These are phyloP conservation scores for Argyrosomus regius DNA, from an alignment of 2,797 vertebrate species.

Conservation along the genomic window DNA sequence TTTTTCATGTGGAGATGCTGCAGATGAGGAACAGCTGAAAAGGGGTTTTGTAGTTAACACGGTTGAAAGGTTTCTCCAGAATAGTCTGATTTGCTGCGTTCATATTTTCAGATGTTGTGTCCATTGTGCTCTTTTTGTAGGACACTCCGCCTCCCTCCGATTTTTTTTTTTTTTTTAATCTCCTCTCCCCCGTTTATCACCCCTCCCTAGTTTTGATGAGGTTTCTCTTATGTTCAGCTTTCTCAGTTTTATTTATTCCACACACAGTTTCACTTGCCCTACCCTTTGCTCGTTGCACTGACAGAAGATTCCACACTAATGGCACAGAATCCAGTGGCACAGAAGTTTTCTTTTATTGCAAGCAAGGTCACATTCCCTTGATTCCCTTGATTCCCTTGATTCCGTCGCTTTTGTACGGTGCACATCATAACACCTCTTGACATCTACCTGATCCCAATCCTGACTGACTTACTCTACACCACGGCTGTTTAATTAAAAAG, in stretches of 20 bases:
- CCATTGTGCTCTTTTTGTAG: constrained; percentile 32
- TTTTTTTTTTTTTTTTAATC: constrained; percentile 13
- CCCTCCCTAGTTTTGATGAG: constrained; percentile 33
- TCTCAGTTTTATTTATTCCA: not conserved
- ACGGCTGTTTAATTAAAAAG: too few species aligned
- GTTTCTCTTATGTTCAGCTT: constrained; percentile 32
- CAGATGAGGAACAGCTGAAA: constrained; percentile 41
- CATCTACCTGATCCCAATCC: not conserved
- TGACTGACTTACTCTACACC: not conserved
- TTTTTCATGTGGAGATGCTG: constrained; percentile 30
- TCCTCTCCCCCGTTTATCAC: constrained; percentile 22
- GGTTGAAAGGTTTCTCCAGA: constrained; percentile 34
- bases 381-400: not conserved
- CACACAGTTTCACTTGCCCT: constrained; percentile 12
- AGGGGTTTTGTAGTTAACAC: constrained; percentile 2
- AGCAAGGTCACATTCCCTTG: not conserved
- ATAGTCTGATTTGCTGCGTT: constrained; percentile 32
- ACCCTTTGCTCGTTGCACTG: constrained; percentile 6
- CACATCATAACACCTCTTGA: not conserved
- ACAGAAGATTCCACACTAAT: not conserved
- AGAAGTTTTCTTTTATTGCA: not conserved
- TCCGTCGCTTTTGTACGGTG: not conserved
- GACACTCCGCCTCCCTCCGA: constrained; percentile 17
- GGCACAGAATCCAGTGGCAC: not conserved
- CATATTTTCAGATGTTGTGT: not conserved